Percentiles rank a stretch among this genome's conserved stretches.
Conservation (phyloP, 2,113 vertebrate genomes). For the Phodopus roborovskii region DNA sequence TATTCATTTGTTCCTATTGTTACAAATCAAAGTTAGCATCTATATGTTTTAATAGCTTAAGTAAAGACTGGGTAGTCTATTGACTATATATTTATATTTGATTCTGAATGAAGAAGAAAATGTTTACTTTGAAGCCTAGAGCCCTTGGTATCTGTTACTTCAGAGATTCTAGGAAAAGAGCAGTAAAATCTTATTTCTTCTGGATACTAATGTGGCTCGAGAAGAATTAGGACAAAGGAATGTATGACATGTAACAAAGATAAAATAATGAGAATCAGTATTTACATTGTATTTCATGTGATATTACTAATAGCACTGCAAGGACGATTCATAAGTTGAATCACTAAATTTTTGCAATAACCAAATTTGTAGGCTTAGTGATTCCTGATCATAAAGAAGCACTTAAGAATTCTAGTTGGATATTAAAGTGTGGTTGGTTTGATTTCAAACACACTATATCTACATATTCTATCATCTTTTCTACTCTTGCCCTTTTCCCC, state of each 20-base stretch:
- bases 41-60: background rate
- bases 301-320: background rate
- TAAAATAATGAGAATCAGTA: conserved; percentile 30
- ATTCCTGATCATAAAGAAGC: background rate
- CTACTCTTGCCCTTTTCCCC: background rate
- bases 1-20: background rate
- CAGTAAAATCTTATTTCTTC: conserved; percentile 1
- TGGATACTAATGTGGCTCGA: background rate
- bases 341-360: conserved; percentile 6
- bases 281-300: background rate
- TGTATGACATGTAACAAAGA: background rate
- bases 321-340: background rate
- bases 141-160: background rate
- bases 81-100: background rate
- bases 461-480: background rate
- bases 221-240: background rate
- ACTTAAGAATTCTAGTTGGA: background rate
- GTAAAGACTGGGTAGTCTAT: background rate
- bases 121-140: background rate
- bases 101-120: conserved; percentile 29
- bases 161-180: background rate
- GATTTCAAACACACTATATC: background rate
- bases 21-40: background rate
- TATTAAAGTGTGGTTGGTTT: background rate
- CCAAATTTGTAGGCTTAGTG: background rate